phyloP scores from a whole-genome alignment of 35 echinoderm and acorn worm species.

The Patiria miniata region DNA sequence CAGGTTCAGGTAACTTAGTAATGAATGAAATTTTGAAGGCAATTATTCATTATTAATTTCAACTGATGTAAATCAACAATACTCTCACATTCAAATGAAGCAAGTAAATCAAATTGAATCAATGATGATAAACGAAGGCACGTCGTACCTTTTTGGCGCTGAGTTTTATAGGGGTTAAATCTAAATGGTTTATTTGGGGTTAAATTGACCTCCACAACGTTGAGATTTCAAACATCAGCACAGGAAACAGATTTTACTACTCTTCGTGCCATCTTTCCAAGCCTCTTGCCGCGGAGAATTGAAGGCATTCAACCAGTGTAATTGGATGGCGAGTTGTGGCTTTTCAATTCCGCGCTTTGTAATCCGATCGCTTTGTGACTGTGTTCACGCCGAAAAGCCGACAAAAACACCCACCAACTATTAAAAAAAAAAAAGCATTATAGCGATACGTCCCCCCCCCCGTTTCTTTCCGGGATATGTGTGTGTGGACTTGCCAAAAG shows the following conservation, averaged over 20 bases:
- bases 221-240: background rate
- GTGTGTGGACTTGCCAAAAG: background rate
- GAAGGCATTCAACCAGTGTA: constrained; percentile 10
- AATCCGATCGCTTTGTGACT: constrained; percentile 29
- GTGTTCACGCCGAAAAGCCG: constrained; percentile 29
- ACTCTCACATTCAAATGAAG: no score
- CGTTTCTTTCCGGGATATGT: constrained; percentile 7
- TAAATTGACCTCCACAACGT: no score
- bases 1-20: background rate
- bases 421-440: background rate
- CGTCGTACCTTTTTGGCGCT: no score
- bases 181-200: no score
- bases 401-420: background rate
- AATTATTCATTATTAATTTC: no score
- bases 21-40: no score
- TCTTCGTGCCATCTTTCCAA: background rate
- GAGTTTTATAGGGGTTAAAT: no score
- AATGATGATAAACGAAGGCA: no score
- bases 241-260: background rate
- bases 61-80: no score
- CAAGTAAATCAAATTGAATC: no score
- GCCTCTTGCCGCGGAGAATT: background rate
- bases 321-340: background rate
- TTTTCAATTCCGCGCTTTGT: background rate
- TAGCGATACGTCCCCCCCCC: constrained; percentile 14